These are phyloP conservation scores for Chlamydotis undulata DNA, from an alignment of 2,113 vertebrate species.

Conservation along the genomic window DNA sequence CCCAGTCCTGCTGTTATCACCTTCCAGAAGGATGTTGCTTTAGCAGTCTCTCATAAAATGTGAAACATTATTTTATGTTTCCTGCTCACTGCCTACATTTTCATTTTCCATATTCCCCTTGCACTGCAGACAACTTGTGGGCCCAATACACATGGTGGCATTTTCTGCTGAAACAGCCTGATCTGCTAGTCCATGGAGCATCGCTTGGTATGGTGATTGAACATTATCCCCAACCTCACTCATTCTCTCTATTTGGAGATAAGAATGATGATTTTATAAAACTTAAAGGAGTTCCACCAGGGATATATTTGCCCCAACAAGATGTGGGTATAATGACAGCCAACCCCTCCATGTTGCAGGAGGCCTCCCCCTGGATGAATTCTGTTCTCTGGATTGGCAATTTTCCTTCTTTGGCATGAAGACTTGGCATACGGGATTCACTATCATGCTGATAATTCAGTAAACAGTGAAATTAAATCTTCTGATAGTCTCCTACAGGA, in stretches of 20 bases:
- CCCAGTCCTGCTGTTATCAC: neutral
- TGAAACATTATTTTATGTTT: neutral
- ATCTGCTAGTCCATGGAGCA: neutral
- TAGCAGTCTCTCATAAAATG: neutral
- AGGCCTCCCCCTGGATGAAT: neutral
- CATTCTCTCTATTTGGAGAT: neutral
- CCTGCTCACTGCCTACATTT: neutral
- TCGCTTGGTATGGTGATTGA: neutral
- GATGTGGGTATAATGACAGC: neutral
- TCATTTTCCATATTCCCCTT: neutral
- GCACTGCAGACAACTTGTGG: neutral
- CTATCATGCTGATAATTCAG: slow-evolving; percentile 10
- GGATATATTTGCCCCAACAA: neutral
- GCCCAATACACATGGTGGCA: neutral
- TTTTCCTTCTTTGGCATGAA: slow-evolving; percentile 37
- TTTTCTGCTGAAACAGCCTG: neutral
- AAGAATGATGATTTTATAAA: neutral
- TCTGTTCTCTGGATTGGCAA: neutral
- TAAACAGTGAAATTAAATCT: slow-evolving; percentile 57
- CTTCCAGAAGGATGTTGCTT: neutral
- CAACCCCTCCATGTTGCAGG: neutral
- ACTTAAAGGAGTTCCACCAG: neutral
- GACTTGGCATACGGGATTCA: neutral
- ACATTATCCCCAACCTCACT: neutral
- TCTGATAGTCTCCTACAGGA: slow-evolving; percentile 37